A percentile compares a stretch with the other conserved stretches of the same genome.
Evolutionary conservation across 2,797 vertebrate genomes (phyloP).

Genomic region (Morelia viridis): DNA sequence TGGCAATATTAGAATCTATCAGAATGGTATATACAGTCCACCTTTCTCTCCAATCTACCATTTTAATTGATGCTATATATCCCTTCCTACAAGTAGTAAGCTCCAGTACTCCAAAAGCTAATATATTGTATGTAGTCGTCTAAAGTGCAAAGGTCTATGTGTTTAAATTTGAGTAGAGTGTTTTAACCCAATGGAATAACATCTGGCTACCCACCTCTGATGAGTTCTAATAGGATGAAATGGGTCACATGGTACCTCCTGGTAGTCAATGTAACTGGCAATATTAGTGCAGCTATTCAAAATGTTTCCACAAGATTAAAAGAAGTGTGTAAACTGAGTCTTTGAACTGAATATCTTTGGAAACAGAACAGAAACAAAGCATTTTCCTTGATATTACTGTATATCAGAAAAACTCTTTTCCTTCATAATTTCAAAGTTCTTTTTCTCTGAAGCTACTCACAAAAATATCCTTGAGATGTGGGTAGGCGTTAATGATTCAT

Average conservation of each 20-base stretch:
- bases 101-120: too few relatives aligned
- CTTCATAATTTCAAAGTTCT: constrained; percentile 18
- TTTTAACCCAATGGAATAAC: neutral
- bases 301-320: neutral
- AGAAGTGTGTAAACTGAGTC: neutral
- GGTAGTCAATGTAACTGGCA: neutral
- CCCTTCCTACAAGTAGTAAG: too few relatives aligned
- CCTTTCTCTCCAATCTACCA: too few relatives aligned
- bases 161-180: neutral
- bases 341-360: neutral
- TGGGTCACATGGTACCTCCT: neutral
- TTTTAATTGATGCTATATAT: too few relatives aligned
- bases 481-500: constrained; percentile 22
- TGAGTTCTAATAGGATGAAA: neutral
- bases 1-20: neutral
- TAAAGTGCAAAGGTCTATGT: neutral
- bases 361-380: neutral
- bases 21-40: neutral
- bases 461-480: neutral
- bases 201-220: neutral
- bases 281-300: neutral
- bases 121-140: too few relatives aligned
- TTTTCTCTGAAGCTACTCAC: neutral
- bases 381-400: neutral
- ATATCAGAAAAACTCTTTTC: neutral